Evolutionary conservation across 2,113 vertebrate species (phyloP), one percentile per base, ranked within the genome.

Genomic region (Balaeniceps rex): DNA sequence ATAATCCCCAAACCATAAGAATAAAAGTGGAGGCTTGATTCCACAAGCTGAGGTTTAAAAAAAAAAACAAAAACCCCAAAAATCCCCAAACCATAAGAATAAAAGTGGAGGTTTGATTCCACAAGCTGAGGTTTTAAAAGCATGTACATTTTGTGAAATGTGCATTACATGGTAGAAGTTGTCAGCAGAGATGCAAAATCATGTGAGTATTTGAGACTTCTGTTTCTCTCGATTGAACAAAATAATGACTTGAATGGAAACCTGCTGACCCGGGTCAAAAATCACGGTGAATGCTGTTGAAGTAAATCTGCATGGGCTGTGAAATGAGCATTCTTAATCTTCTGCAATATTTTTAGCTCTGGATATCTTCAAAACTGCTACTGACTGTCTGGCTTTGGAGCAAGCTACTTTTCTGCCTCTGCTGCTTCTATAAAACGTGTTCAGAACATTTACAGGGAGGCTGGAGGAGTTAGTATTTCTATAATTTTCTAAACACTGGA

Each of bases 361-460:
- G 93, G 29, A 47, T 94, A 61, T 72, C 90, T 90, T 95, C 63
- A 94, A 54, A 90, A 46, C 40, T 90, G 85, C 92, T 94, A 85
- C 93, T 89, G 87, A 61, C 34, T 55, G 51, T 4, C 80, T 96
- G 90, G 81, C 51, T 79, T 64, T 94, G 44, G 57, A 85, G 63
- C 57, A 72, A 76, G 40, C 82, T 76, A 29, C 90, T 96, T 92
- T n/a, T 70, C 80, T 93, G 77, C 64, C 87, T 92, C 78, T 80
- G 81, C 51, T 90, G 26, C 69, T 90, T 63, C 92, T 78, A 90
- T 91, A 95, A 96, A 97, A 90, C 4, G 81, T 55, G 75, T 91
- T 74, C 71, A 86, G 93, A 91, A 91, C 78, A 54, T 91, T 97
- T 94, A 91, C 70, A 52, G 91, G 63, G 84, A 90, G 81, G 58